Percentiles rank a stretch among this genome's conserved stretches.
Conservation (phyloP, 2,797 vertebrate species). For the Thamnophis elegans region DNA sequence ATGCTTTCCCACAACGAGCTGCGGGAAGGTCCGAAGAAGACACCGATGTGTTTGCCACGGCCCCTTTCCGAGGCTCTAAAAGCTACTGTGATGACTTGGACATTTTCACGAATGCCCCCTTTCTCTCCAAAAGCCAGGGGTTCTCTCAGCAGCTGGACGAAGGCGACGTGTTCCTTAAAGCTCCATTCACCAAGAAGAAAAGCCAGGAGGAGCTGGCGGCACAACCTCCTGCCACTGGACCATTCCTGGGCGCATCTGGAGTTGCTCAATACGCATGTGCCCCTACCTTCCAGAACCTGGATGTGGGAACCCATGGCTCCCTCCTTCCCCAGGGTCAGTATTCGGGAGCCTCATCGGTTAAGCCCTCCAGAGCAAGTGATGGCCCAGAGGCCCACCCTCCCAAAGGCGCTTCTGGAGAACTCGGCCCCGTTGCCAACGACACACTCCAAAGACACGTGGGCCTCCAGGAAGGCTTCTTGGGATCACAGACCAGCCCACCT, state of each 20-base stretch:
- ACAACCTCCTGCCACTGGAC: background rate
- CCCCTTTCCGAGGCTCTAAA: slow-evolving; percentile 78
- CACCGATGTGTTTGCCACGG: slow-evolving; percentile 84
- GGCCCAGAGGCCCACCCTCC: slow-evolving; percentile 47
- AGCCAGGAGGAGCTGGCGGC: slow-evolving; percentile 66
- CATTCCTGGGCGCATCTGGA: slow-evolving; percentile 22
- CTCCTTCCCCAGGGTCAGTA: fast-evolving
- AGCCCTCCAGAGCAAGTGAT: slow-evolving; percentile 41
- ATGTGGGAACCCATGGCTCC: background rate
- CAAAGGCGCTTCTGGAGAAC: slow-evolving; percentile 43
- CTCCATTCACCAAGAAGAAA: slow-evolving; percentile 90
- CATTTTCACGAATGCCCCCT: slow-evolving; percentile 92
- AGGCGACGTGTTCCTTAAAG: slow-evolving; percentile 88
- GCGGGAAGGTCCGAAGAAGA: slow-evolving; percentile 39
- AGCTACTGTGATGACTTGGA: slow-evolving; percentile 71
- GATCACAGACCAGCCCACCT: slow-evolving; percentile 67
- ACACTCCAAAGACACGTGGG: slow-evolving; percentile 48
- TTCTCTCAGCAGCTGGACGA: slow-evolving; percentile 67
- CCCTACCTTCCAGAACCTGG: slow-evolving; percentile 49
- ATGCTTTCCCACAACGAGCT: background rate
- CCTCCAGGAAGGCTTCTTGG: slow-evolving; percentile 57
- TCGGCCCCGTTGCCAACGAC: slow-evolving; percentile 36
- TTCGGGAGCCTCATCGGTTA: slow-evolving; percentile 12
- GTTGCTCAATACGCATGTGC: slow-evolving; percentile 25
- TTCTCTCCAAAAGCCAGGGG: slow-evolving; percentile 67